Percentiles rank a stretch among this genome's conserved stretches.
These are phyloP conservation scores for Sisyra terminalis DNA, from an alignment of 2,888 invertebrate genomes.

Conservation along the genomic window DNA sequence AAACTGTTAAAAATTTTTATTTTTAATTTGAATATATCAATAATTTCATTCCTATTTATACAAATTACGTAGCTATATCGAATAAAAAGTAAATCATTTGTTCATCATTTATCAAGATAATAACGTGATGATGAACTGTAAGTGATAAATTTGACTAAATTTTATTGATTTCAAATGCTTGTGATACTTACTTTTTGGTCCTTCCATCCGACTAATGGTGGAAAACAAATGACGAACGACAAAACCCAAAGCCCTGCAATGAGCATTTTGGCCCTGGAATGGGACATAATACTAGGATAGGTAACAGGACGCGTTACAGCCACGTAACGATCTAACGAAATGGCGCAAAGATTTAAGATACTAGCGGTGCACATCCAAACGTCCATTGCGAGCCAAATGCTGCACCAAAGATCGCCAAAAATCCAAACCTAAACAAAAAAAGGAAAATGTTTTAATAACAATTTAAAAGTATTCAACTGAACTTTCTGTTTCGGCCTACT, in stretches of 20 bases:
- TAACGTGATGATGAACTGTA: not conserved
- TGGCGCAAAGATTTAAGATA: slow-evolving; percentile 89
- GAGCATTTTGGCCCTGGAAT: slow-evolving; percentile 66
- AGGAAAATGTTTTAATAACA: too few species aligned
- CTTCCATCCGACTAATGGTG: slow-evolving; percentile 89
- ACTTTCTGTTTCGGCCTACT: too few species aligned
- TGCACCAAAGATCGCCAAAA: slow-evolving; percentile 92
- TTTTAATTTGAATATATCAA: not conserved
- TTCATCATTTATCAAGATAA: not conserved
- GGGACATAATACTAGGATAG: slow-evolving; percentile 85
- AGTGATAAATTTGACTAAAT: not conserved
- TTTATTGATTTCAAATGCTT: not conserved
- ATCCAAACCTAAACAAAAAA: slow-evolving; percentile 95
- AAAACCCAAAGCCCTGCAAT: slow-evolving; percentile 90
- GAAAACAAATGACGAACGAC: slow-evolving; percentile 92
- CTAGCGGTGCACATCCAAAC: slow-evolving; percentile 99
- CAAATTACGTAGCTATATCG: not conserved
- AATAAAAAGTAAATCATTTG: not conserved
- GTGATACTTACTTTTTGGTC: slow-evolving; percentile 41
- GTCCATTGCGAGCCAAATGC: slow-evolving; percentile 91
- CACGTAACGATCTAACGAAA: slow-evolving; percentile 87
- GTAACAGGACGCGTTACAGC: slow-evolving; percentile 93
- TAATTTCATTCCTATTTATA: not conserved
- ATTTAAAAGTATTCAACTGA: too few species aligned
- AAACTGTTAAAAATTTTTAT: too few species aligned